These are phyloP conservation scores for Caenorhabditis brenneri DNA, from an alignment of 1,140 invertebrate genomes.

Conservation along the genomic window DNA sequence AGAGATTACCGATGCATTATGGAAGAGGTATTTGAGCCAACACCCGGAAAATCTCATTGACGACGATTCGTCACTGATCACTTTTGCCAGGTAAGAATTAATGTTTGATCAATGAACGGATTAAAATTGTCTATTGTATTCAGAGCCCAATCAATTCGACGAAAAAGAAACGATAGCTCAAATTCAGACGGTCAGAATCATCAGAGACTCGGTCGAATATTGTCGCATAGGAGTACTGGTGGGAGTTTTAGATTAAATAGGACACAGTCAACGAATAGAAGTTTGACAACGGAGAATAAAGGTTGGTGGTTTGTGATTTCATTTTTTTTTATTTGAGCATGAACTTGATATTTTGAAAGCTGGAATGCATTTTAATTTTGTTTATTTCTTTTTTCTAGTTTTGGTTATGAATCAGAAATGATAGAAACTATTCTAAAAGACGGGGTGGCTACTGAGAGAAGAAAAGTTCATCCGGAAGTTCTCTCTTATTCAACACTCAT, in stretches of 20 bases:
- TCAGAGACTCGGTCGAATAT: constrained; percentile 43
- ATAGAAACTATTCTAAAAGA: no score
- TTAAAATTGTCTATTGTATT: background rate
- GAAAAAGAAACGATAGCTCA: constrained; percentile 41
- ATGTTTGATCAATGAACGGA: background rate
- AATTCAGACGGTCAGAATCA: constrained; percentile 43
- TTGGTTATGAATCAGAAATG: no score
- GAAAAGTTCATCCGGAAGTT: background rate
- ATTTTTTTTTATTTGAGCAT: no score
- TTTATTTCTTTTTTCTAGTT: no score
- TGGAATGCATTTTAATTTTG: no score
- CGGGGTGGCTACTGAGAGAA: background rate
- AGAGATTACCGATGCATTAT: constrained; percentile 70
- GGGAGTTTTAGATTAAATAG: constrained; percentile 49
- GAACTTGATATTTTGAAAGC: no score
- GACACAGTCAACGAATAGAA: constrained; percentile 47
- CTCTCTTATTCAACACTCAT: background rate
- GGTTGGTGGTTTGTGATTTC: background rate
- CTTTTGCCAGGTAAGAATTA: constrained; percentile 66
- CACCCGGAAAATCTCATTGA: constrained; percentile 70
- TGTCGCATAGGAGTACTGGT: constrained; percentile 53
- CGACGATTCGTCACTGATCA: constrained; percentile 69
- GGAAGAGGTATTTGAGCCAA: constrained; percentile 69
- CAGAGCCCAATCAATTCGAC: constrained; percentile 52
- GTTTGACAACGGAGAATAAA: constrained; percentile 41